These are phyloP conservation scores for Drosophila fulvimacula DNA, from an alignment of 2,888 invertebrate genomes.

Conservation along the genomic window DNA sequence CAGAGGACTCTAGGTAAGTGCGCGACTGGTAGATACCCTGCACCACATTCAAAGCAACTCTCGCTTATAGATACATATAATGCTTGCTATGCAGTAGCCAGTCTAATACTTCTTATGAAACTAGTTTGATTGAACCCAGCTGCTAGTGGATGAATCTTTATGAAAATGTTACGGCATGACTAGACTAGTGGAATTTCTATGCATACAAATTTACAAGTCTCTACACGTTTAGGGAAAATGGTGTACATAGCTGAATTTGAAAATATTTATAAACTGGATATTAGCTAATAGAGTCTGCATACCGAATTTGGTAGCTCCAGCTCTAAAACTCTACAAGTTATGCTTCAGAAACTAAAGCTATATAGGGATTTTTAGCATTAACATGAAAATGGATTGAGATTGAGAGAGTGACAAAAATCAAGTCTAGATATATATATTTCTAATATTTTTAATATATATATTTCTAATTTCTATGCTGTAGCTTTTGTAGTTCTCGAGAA, in stretches of 20 bases:
- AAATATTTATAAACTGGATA: fast-evolving
- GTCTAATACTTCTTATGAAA: no score
- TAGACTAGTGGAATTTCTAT: fast-evolving
- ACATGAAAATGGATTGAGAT: no score
- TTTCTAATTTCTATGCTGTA: neutral
- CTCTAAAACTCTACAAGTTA: neutral
- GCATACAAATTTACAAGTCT: neutral
- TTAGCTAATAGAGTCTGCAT: neutral
- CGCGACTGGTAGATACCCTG: neutral
- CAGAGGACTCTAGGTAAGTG: neutral
- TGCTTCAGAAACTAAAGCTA: neutral
- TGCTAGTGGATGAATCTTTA: neutral
- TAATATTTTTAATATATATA: neutral
- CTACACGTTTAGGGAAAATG: fast-evolving
- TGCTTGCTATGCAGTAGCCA: neutral
- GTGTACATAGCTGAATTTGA: neutral
- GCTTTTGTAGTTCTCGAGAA: neutral
- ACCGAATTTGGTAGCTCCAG: neutral
- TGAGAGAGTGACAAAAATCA: no score
- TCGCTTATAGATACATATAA: neutral
- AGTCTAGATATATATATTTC: neutral
- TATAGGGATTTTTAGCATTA: neutral
- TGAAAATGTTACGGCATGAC: neutral
- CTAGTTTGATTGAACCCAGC: neutral
- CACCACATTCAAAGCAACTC: no score